Evolutionary conservation across 2,888 invertebrate genomes (phyloP), one percentile per base, ranked within the genome.

Genomic region (Oegoconia quadripuncta): DNA sequence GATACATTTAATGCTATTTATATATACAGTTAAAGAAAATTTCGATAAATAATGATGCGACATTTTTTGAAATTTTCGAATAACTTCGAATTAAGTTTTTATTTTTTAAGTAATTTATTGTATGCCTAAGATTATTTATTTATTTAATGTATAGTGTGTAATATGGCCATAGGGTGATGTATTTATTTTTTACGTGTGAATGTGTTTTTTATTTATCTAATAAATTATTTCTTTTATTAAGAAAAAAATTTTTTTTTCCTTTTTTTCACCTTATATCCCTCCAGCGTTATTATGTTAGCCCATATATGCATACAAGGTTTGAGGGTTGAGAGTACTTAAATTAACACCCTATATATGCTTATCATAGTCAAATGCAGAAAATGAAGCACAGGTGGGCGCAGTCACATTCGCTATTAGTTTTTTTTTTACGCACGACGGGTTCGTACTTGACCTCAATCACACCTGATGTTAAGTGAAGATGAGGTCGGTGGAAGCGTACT

Each of bases 201-300:
- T 42, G 35, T 40, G 6, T 55, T 56, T 39, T 34, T 55, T 48
- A 69, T 66, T 64, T 64, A 60, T 64, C 55, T 55, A 53, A 50
- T 58, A 55, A 39, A 44, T 50, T 49, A 57, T 27, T n/a, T 13
- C 14, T n/a, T n/a, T n/a, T n/a, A n/a, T 13, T 13, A 27, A 27
- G 12, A 27, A 27, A 27, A 13, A 13, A 27, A 13, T 27, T 13
- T 13, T 4, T 11, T 3, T 11, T 25, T 25, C 5, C 2, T 5
- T 9, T 25, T 25, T 25, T 3, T 25, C 12, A 5, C 9, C 9
- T 22, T 22, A 22, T 9, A 3, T 22, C 2, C 7, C 2, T 2
- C 22, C 9, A 9, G 22, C 6, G n/a, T n/a, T n/a, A n/a, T n/a
- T n/a, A n/a, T n/a, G n/a, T n/a, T n/a, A n/a, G n/a, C n/a, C n/a